Evolutionary conservation across 1,140 invertebrate genomes (phyloP).

Genomic region (Drosophila bipectinata): DNA sequence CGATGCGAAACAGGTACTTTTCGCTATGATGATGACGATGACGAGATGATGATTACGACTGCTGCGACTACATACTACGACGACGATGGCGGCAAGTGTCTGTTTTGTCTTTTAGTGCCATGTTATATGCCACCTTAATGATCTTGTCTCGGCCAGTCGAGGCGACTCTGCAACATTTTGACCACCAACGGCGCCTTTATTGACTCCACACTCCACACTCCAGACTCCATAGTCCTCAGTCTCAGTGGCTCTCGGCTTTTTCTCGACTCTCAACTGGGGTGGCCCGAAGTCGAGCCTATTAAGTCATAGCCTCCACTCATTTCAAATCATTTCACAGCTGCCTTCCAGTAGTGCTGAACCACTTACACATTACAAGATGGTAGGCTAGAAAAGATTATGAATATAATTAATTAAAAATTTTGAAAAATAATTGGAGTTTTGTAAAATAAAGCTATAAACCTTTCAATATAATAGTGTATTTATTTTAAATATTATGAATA

Average conservation of each 20-base stretch:
- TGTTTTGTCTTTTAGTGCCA: conserved; percentile 81
- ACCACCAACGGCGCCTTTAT: conserved; percentile 84
- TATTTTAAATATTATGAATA: no score
- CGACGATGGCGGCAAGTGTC: conserved; percentile 68
- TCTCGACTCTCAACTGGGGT: conserved; percentile 38
- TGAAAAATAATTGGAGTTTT: neutral
- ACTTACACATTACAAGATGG: conserved; percentile 12
- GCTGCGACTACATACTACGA: conserved; percentile 1
- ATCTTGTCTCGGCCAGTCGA: conserved; percentile 80
- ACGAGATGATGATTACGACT: conserved; percentile 30
- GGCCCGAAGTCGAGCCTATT: conserved; percentile 69
- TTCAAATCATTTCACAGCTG: conserved; percentile 76
- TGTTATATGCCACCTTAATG: conserved; percentile 83
- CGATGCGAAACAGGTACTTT: conserved; percentile 76
- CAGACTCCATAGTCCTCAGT: conserved; percentile 10
- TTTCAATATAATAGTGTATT: no score
- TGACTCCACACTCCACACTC: conserved; percentile 61
- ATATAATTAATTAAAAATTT: neutral
- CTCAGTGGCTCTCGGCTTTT: conserved; percentile 17
- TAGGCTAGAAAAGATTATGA: neutral
- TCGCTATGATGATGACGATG: conserved; percentile 25
- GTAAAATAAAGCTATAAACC: no score
- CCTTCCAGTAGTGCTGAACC: conserved; percentile 20
- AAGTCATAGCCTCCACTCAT: conserved; percentile 78
- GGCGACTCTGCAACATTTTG: conserved; percentile 70